phyloP scores from a whole-genome alignment of 2,797 vertebrate species.

The Balearica regulorum region DNA sequence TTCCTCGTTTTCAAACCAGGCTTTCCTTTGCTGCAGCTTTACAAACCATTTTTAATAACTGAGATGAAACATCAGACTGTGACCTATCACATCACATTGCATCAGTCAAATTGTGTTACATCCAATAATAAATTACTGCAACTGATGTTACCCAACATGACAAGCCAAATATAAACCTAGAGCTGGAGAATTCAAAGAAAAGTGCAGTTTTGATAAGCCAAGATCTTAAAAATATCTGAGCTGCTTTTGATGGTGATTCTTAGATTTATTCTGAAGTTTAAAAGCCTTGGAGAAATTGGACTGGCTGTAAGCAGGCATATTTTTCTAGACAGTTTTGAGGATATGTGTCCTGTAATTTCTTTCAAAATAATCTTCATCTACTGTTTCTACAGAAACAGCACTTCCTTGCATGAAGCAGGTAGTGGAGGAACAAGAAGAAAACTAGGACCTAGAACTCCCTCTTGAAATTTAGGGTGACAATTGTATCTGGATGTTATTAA shows the following conservation, averaged over 20 bases:
- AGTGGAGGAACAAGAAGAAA: neutral
- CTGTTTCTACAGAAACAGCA: neutral
- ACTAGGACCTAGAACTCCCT: neutral
- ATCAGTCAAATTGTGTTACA: slow-evolving; percentile 55
- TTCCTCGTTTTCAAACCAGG: neutral
- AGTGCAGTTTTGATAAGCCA: slow-evolving; percentile 30
- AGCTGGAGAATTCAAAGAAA: slow-evolving; percentile 47
- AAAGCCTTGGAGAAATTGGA: slow-evolving; percentile 12
- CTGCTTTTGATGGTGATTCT: slow-evolving; percentile 13
- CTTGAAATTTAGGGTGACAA: neutral
- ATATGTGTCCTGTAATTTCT: slow-evolving; percentile 12
- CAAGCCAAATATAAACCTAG: slow-evolving; percentile 47
- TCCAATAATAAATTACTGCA: slow-evolving; percentile 36
- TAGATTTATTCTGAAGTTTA: slow-evolving; percentile 27
- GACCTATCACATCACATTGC: slow-evolving; percentile 61
- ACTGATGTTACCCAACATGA: slow-evolving; percentile 51
- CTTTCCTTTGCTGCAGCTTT: neutral
- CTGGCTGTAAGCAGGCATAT: neutral
- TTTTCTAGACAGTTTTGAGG: neutral
- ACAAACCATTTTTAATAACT: slow-evolving; percentile 31
- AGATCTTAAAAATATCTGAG: slow-evolving; percentile 42
- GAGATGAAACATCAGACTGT: slow-evolving; percentile 47
- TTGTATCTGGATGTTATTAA: neutral
- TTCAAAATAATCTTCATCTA: neutral
- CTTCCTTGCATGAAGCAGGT: neutral